Evolutionary conservation across 37 sponge, comb jelly and placozoan species (phyloP).

Genomic region (Halichondria panicea): DNA sequence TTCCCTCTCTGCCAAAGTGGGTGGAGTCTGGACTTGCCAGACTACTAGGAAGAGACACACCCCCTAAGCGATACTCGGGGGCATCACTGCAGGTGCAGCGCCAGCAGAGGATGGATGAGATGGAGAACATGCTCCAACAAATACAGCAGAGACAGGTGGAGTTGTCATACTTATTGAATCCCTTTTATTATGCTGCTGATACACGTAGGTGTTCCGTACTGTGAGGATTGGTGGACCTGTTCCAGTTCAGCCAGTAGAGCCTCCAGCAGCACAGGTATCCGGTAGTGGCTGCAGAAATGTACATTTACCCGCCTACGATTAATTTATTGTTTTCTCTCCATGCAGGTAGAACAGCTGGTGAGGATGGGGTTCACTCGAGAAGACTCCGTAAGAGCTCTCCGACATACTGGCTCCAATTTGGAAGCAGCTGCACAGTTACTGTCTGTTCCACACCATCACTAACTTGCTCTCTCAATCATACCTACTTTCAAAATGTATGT

Average conservation of each 20-base stretch:
- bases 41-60: constrained; percentile 15
- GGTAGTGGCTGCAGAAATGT: no score
- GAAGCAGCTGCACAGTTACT: constrained; percentile 47
- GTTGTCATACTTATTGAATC: neutral
- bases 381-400: constrained; percentile 32
- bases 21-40: neutral
- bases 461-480: no score
- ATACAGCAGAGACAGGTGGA: constrained; percentile 23
- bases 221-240: no score
- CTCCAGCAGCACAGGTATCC: neutral
- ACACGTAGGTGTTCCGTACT: no score
- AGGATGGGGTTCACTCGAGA: constrained; percentile 46
- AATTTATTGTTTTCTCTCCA: no score
- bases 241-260: no score
- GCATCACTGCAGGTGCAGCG: constrained; percentile 56
- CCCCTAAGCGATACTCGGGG: constrained; percentile 30
- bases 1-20: constrained; percentile 25
- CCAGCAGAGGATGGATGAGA: constrained; percentile 49
- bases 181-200: no score
- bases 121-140: constrained; percentile 31
- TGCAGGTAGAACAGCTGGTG: constrained; percentile 35
- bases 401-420: constrained; percentile 25
- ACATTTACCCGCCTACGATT: no score
- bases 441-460: constrained; percentile 12
- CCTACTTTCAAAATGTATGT: no score